Evolutionary conservation across 2,113 vertebrate genomes (phyloP).

Genomic region (Thymallus thymallus): DNA sequence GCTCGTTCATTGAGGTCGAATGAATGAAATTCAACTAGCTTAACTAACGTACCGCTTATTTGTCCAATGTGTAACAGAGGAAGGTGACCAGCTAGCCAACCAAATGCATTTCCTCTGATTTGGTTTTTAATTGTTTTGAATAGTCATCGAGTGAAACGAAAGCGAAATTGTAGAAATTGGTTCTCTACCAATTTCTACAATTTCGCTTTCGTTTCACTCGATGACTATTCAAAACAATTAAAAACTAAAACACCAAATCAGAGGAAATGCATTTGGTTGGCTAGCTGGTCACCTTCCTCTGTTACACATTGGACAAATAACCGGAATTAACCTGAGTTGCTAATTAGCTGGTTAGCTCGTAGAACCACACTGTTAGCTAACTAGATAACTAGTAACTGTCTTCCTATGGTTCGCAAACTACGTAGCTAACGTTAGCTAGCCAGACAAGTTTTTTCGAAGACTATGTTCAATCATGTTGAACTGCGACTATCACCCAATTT

Average conservation of each 20-base stretch:
- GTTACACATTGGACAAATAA: neutral
- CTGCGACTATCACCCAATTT: too few species aligned
- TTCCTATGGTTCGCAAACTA: too few species aligned
- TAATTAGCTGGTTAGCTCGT: too few species aligned
- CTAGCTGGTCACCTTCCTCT: neutral
- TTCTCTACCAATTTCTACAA: slow-evolving; percentile 14
- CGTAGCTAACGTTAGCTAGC: neutral
- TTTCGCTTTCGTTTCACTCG: slow-evolving; percentile 1
- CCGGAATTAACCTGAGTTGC: neutral
- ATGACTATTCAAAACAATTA: slow-evolving; percentile 9
- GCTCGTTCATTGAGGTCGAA: neutral
- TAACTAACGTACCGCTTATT: neutral
- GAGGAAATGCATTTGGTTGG: too few species aligned
- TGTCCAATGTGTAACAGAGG: neutral
- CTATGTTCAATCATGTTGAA: too few species aligned
- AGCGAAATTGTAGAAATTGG: slow-evolving; percentile 10
- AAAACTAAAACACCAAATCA: too few species aligned
- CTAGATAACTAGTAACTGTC: too few species aligned
- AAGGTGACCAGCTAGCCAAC: too few species aligned
- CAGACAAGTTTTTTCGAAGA: too few species aligned
- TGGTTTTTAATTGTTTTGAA: slow-evolving; percentile 4
- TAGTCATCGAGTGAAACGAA: slow-evolving; percentile 3
- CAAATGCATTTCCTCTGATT: too few species aligned
- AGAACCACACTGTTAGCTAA: too few species aligned
- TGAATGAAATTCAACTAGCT: neutral